phyloP scores from a whole-genome alignment of 23 tunicate genomes.

The Halocynthia aurantium region DNA sequence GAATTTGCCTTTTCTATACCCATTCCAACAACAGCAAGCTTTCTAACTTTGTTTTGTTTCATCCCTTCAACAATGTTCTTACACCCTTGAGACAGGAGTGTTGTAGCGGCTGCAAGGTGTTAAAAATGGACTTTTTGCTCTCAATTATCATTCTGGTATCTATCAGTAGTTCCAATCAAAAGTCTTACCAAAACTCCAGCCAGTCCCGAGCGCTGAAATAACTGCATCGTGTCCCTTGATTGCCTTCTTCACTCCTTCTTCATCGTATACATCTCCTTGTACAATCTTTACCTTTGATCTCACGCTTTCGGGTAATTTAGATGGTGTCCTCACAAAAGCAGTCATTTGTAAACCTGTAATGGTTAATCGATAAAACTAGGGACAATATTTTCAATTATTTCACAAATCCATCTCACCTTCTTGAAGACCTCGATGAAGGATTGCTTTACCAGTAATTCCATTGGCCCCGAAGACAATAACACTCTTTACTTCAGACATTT shows the following conservation, averaged over 20 bases:
- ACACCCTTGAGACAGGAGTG: constrained; percentile 57
- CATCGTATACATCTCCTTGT: constrained; percentile 51
- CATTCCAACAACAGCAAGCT: constrained; percentile 50
- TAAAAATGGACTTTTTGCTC: no score
- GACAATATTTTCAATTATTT: background rate
- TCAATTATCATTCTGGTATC: no score
- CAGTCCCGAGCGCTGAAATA: constrained; percentile 54
- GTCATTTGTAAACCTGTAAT: constrained; percentile 8
- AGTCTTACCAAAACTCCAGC: constrained; percentile 19
- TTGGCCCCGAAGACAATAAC: background rate
- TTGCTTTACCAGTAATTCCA: background rate
- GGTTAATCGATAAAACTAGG: background rate
- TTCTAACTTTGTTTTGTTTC: constrained; percentile 54
- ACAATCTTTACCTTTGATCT: constrained; percentile 34
- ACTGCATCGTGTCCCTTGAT: constrained; percentile 66
- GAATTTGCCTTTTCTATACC: background rate
- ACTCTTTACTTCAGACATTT: background rate
- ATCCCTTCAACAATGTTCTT: constrained; percentile 60
- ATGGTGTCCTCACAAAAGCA: constrained; percentile 13
- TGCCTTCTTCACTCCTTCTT: constrained; percentile 46
- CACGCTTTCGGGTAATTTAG: constrained; percentile 12
- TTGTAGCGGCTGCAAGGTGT: constrained; percentile 49
- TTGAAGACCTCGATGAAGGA: background rate
- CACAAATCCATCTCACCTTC: background rate
- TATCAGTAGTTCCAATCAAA: background rate